Evolutionary conservation across 2,888 invertebrate genomes (phyloP).

Genomic region (Anthrax anthrax): DNA sequence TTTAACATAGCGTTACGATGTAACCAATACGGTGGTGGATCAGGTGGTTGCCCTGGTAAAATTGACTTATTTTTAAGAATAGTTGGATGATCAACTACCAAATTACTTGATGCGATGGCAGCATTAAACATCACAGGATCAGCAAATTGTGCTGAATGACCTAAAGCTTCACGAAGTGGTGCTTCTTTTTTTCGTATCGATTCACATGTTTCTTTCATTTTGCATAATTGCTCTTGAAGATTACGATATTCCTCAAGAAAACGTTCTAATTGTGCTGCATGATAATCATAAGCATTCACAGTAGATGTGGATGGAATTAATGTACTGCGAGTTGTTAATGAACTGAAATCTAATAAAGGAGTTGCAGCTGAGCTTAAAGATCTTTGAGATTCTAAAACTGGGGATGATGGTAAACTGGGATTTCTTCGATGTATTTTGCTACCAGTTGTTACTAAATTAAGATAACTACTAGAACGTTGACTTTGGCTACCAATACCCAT

Average conservation of each 20-base stretch:
- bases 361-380: slow-evolving; percentile 37
- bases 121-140: slow-evolving; percentile 36
- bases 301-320: slow-evolving; percentile 35
- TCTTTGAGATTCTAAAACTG: slow-evolving; percentile 36
- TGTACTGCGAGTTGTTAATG: slow-evolving; percentile 34
- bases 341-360: slow-evolving; percentile 45
- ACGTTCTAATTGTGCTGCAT: slow-evolving; percentile 62
- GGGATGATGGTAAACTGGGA: slow-evolving; percentile 52
- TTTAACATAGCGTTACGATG: slow-evolving; percentile 35
- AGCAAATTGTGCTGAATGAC: slow-evolving; percentile 28
- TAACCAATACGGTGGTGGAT: slow-evolving; percentile 35
- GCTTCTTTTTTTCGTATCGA: slow-evolving; percentile 41
- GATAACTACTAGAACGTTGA: slow-evolving; percentile 52
- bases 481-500: slow-evolving; percentile 27
- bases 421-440: slow-evolving; percentile 31
- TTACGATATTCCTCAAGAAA: slow-evolving; percentile 67
- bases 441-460: slow-evolving; percentile 44
- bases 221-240: slow-evolving; percentile 60
- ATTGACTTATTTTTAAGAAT: slow-evolving; percentile 43
- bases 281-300: slow-evolving; percentile 54
- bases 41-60: slow-evolving; percentile 31
- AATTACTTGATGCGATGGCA: slow-evolving; percentile 20
- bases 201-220: slow-evolving; percentile 67
- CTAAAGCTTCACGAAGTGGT: slow-evolving; percentile 21
- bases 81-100: slow-evolving; percentile 26